phyloP scores from a whole-genome alignment of 2,888 invertebrate species.

The Toxonevra muliebris region DNA sequence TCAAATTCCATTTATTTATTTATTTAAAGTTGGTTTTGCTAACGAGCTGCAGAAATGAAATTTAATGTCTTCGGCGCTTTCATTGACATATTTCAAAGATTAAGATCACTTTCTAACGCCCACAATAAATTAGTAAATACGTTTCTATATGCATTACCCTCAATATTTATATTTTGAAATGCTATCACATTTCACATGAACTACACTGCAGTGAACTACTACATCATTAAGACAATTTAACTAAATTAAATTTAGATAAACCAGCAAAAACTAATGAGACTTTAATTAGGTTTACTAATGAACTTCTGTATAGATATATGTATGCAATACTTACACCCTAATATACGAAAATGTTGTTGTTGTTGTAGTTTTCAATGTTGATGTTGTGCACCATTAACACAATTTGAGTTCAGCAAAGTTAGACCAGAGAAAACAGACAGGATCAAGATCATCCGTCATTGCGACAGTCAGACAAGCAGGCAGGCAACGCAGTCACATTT shows the following conservation, averaged over 20 bases:
- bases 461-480: slow-evolving; percentile 5
- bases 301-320: slow-evolving; percentile 8
- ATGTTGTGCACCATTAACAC: slow-evolving; percentile 16
- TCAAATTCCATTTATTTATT: slow-evolving; percentile 36
- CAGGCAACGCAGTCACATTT: not conserved
- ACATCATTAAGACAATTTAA: slow-evolving; percentile 6
- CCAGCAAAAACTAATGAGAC: slow-evolving; percentile 44
- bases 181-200: not conserved
- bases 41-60: slow-evolving; percentile 21
- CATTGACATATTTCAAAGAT: slow-evolving; percentile 23
- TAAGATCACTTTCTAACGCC: slow-evolving; percentile 43
- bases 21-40: slow-evolving; percentile 27
- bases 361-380: too few relatives aligned
- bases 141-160: too few relatives aligned
- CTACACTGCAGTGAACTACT: not conserved
- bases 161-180: too few relatives aligned
- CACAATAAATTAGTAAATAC: slow-evolving; percentile 33
- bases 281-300: slow-evolving; percentile 41
- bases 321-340: slow-evolving; percentile 50
- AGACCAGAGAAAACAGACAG: not conserved
- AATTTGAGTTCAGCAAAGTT: slow-evolving; percentile 8
- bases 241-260: slow-evolving; percentile 21
- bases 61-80: not conserved
- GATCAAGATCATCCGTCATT: slow-evolving; percentile 29
- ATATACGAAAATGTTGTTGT: slow-evolving; percentile 11